Evolutionary conservation across 1,140 invertebrate species (phyloP), one percentile per base, ranked within the genome.

Genomic region (Hydropsyche tenuis): DNA sequence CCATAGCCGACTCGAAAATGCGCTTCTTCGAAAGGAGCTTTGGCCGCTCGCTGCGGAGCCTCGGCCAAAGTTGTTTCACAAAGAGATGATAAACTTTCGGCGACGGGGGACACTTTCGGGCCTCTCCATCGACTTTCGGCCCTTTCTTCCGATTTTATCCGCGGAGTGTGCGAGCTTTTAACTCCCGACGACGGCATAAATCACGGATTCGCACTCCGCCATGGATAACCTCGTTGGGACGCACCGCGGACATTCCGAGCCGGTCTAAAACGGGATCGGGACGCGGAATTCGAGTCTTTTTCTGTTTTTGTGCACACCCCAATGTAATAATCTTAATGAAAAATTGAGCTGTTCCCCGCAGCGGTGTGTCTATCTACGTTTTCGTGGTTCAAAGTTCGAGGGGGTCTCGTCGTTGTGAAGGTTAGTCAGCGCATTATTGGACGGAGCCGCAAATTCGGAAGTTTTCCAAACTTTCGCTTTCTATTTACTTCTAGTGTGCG

Each of bases 161-260:
- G 2, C 11, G 45, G 18, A 46, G 12, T n/a, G 48, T 20, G 20
- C 14, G 20, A 53, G 14, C 48, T 53, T 53, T 53, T 20, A 20
- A n/a, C 48, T 53, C 27, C 16, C 23, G 64, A 68, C 64, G 64
- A 68, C 18, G 45, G 45, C 18, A 69, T 69, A 69, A 69, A 69
- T 69, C 66, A 48, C 7, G 66, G 20, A 16, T 53, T 51, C 64
- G 16, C 20, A 46, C n/a, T n/a, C 63, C 3, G 46, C 42, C 22
- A 69, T 69, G 23, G 43, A 69, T 51, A 51, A 69, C 51, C 66
- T 69, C 27, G 45, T 69, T 69, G 25, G 12, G 27, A 16, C 16
- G 48, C 9, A 53, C 6, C 48, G 18, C 48, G 20, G 16, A 53
- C 48, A 53, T 16, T 18, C 48, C 48, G n/a, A 9, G n/a, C 9